A percentile compares a stretch with the other conserved stretches of the same genome.
phyloP scores from a whole-genome alignment of 2,888 invertebrate genomes.

The Eupithecia insigniata region DNA sequence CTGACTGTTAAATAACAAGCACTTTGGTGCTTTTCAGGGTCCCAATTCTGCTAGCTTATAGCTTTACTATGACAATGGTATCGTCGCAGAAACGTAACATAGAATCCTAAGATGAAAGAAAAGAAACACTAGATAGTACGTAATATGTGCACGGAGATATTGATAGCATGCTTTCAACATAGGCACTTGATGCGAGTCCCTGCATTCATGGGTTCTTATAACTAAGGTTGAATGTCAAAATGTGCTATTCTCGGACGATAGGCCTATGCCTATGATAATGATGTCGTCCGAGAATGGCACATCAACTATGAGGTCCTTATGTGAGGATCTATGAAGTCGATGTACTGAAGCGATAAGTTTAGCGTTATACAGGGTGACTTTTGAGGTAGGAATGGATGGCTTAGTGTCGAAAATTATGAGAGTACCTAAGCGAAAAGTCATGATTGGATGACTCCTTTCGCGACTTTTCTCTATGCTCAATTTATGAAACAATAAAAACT shows the following conservation, averaged over 20 bases:
- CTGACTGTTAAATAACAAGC: conserved; percentile 2
- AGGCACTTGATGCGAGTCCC: background rate
- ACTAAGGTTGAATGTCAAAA: background rate
- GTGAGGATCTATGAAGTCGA: too few relatives aligned
- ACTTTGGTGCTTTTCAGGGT: background rate
- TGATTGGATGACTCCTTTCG: too few relatives aligned
- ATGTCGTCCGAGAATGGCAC: too few relatives aligned
- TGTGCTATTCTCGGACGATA: background rate
- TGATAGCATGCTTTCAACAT: background rate
- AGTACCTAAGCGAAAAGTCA: too few relatives aligned
- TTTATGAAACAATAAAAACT: too few relatives aligned
- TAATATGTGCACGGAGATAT: background rate
- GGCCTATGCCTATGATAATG: too few relatives aligned
- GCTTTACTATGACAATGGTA: background rate
- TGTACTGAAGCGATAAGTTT: too few relatives aligned
- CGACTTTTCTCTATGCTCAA: too few relatives aligned
- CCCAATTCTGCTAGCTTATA: background rate
- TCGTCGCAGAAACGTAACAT: background rate
- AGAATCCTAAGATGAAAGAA: background rate
- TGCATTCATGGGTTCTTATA: background rate
- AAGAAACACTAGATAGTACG: background rate
- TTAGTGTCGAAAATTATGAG: too few relatives aligned
- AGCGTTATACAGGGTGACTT: too few relatives aligned
- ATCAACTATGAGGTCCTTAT: too few relatives aligned
- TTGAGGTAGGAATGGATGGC: too few relatives aligned